phyloP scores from a whole-genome alignment of 1,140 invertebrate species.

The Diabrotica undecimpunctata region DNA sequence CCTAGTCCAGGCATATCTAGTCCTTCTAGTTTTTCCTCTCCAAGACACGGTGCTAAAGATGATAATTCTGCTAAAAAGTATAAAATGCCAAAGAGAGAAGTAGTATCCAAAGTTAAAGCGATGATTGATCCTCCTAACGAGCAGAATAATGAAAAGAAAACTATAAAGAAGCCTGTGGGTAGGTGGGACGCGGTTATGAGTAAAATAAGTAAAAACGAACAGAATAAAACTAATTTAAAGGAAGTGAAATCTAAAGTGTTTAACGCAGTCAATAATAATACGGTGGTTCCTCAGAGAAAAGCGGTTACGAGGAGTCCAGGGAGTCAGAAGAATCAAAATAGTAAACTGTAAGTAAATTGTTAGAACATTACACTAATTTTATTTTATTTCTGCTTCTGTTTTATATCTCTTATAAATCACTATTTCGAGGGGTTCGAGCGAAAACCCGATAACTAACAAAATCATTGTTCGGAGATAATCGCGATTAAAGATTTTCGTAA shows the following conservation, averaged over 20 bases:
- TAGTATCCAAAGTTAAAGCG: slow-evolving; percentile 69
- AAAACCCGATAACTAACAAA: no score
- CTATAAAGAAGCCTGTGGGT: slow-evolving; percentile 46
- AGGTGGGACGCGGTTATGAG: slow-evolving; percentile 79
- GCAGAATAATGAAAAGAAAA: slow-evolving; percentile 35
- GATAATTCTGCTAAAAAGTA: slow-evolving; percentile 63
- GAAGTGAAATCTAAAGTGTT: slow-evolving; percentile 78
- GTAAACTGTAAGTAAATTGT: slow-evolving; percentile 36
- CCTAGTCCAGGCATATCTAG: slow-evolving; percentile 35
- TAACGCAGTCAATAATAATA: slow-evolving; percentile 31
- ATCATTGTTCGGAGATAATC: no score
- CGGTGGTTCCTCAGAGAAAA: slow-evolving; percentile 12
- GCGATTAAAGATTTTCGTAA: no score
- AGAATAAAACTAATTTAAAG: slow-evolving; percentile 64
- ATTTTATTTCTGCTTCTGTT: no score
- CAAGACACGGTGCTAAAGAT: slow-evolving; percentile 48
- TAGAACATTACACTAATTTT: background rate
- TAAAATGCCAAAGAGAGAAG: slow-evolving; percentile 72
- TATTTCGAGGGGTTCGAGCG: no score
- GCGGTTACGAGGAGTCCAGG: slow-evolving; percentile 19
- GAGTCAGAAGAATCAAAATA: slow-evolving; percentile 33
- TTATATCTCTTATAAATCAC: no score
- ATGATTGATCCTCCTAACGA: slow-evolving; percentile 50
- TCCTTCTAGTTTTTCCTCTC: slow-evolving; percentile 35
- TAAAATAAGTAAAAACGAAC: slow-evolving; percentile 71